A percentile compares a stretch with the other conserved stretches of the same genome.
These are phyloP conservation scores for Merluccius polli DNA, from an alignment of 2,797 vertebrate genomes.

Conservation along the genomic window DNA sequence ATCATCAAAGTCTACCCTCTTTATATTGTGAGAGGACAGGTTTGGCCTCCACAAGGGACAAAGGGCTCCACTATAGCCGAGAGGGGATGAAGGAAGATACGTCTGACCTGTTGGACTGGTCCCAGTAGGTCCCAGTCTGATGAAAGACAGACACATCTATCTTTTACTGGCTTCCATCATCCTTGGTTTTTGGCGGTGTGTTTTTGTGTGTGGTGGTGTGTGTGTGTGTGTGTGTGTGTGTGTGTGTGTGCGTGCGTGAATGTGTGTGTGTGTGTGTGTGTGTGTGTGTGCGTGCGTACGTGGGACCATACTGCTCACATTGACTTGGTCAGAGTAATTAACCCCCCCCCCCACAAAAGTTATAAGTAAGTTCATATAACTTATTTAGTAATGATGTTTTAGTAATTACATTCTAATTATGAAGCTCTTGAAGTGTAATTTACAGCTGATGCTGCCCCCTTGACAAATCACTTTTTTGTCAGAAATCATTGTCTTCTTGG, in stretches of 20 bases:
- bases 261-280: background rate
- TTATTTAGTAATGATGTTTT: background rate
- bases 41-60: slow-evolving; percentile 22
- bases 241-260: background rate
- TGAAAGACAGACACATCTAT: background rate
- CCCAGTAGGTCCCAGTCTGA: slow-evolving; percentile 6
- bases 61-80: slow-evolving; percentile 22
- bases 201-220: background rate
- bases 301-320: background rate
- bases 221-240: slow-evolving; percentile 14
- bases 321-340: background rate
- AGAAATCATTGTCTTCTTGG: background rate
- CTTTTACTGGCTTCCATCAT: slow-evolving; percentile 46
- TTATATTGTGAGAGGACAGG: slow-evolving; percentile 8
- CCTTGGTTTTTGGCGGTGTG: background rate
- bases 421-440: background rate
- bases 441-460: background rate
- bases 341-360: background rate
- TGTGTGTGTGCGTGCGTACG: background rate
- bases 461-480: background rate
- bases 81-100: slow-evolving; percentile 6
- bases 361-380: background rate
- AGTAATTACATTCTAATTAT: background rate
- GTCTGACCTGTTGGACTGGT: slow-evolving; percentile 6
- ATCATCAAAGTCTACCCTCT: background rate